Evolutionary conservation across 2,113 vertebrate genomes (phyloP).

Genomic region (Planiliza haematocheilus): DNA sequence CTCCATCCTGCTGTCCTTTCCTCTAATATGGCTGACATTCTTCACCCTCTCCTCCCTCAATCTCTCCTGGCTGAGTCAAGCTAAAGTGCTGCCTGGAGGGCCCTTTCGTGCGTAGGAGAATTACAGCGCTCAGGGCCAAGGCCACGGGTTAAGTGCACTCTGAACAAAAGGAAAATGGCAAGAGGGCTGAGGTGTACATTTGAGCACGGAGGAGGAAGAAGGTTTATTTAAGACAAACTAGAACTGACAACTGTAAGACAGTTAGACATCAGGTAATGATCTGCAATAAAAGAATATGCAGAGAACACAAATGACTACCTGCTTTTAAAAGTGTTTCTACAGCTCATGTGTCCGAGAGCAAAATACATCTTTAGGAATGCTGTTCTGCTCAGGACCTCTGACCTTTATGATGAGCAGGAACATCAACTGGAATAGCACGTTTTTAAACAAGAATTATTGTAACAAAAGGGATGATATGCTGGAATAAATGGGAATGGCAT

Average conservation of each 20-base stretch:
- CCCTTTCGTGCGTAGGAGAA: slow-evolving; percentile 57
- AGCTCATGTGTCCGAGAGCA: background rate
- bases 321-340: background rate
- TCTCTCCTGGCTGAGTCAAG: slow-evolving; percentile 51
- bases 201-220: slow-evolving; percentile 12
- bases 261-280: slow-evolving; percentile 11
- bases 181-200: slow-evolving; percentile 20
- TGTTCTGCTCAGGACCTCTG: background rate
- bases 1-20: slow-evolving; percentile 50
- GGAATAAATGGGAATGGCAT: too few relatives aligned
- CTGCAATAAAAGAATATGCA: slow-evolving; percentile 9
- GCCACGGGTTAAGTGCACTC: slow-evolving; percentile 69
- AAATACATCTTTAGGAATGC: background rate
- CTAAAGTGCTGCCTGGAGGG: slow-evolving; percentile 65
- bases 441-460: too few relatives aligned
- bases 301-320: slow-evolving; percentile 14
- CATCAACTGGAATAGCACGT: background rate
- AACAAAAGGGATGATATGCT: too few relatives aligned
- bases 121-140: slow-evolving; percentile 46
- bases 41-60: slow-evolving; percentile 51
- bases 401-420: background rate
- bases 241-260: background rate
- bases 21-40: slow-evolving; percentile 70
- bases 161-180: slow-evolving; percentile 54
- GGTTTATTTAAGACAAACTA: slow-evolving; percentile 50